Percentiles rank a stretch among this genome's conserved stretches.
phyloP scores from a whole-genome alignment of 2,888 invertebrate species.

The Bruchidius siliquastri region DNA sequence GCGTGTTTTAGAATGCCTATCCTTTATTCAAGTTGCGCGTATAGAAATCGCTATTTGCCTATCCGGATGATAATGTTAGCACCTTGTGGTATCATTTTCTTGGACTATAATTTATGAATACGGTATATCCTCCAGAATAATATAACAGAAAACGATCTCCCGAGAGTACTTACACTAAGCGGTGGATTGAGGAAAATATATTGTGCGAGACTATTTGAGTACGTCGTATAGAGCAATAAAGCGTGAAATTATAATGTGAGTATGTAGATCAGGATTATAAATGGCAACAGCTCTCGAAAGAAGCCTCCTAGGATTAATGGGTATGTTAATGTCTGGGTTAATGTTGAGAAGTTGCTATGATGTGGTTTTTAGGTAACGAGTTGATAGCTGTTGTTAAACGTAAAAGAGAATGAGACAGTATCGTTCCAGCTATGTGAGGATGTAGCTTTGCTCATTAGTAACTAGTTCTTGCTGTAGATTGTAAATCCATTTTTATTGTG shows the following conservation, averaged over 20 bases:
- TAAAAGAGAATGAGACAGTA: no score
- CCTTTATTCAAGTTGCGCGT: no score
- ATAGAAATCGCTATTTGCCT: no score
- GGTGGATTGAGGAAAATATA: neutral
- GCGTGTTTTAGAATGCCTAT: no score
- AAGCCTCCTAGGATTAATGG: neutral
- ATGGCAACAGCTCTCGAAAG: neutral
- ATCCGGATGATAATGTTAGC: no score
- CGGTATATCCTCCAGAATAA: neutral
- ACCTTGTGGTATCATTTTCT: neutral
- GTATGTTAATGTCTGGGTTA: neutral
- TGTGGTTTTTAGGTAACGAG: neutral
- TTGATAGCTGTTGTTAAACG: neutral
- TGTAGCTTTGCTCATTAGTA: no score
- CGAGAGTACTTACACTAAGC: neutral
- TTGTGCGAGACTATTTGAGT: neutral
- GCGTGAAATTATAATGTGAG: neutral
- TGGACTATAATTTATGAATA: neutral
- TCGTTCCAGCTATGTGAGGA: no score
- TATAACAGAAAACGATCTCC: neutral
- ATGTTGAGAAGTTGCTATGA: neutral
- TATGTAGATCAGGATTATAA: neutral
- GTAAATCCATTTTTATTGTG: no score
- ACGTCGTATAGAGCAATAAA: neutral
- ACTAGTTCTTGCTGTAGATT: no score